These are phyloP conservation scores for Rhagoletis zephyria DNA, from an alignment of 1,140 invertebrate genomes.

Conservation along the genomic window DNA sequence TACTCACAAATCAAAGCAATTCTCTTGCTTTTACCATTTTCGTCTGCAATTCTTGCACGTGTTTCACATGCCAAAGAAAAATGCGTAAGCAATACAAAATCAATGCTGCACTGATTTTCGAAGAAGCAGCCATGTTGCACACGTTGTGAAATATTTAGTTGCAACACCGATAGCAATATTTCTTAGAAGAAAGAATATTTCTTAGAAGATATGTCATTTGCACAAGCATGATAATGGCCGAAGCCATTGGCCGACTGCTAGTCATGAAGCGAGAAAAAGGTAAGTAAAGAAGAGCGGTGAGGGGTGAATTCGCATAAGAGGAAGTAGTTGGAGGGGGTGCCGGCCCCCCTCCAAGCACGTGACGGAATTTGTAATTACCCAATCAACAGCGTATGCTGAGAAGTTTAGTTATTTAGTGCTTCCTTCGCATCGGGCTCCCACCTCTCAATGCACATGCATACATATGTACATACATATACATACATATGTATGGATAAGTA, in stretches of 20 bases:
- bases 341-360: not conserved
- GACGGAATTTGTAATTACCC: constrained; percentile 42
- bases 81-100: not conserved
- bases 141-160: not conserved
- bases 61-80: not conserved
- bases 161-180: not conserved
- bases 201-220: not conserved
- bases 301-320: not conserved
- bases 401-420: not conserved
- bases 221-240: not conserved
- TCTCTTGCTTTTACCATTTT: not conserved
- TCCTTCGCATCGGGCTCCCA: not conserved
- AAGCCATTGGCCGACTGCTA: not conserved
- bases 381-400: constrained; percentile 21
- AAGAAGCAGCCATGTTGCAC: not conserved
- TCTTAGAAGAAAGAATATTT: not conserved
- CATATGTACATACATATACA: no score
- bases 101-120: not conserved
- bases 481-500: no score
- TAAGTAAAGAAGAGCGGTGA: no score
- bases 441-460: no score
- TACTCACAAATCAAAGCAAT: not conserved
- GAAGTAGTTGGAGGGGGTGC: not conserved
- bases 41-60: not conserved
- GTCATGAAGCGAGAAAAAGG: no score